A percentile compares a stretch with the other conserved stretches of the same genome.
Conservation (phyloP, 2,888 invertebrate species). For the Aquatica leii region DNA sequence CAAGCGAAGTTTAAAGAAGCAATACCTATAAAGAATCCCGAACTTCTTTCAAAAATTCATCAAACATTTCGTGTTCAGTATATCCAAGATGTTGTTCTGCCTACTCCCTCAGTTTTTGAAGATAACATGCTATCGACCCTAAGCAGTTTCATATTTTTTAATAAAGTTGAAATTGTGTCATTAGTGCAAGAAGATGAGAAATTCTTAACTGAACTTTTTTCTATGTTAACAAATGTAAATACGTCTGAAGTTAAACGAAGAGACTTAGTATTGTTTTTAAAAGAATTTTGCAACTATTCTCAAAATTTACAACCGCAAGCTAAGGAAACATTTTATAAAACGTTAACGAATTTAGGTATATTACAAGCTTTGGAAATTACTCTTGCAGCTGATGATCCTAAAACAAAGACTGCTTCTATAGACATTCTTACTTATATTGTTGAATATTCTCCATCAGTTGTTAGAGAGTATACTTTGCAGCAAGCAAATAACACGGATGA, state of each 20-base stretch:
- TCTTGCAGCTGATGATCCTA: constrained; percentile 88
- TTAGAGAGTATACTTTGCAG: constrained; percentile 95
- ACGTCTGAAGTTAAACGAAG: constrained; percentile 85
- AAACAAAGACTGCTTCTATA: constrained; percentile 96
- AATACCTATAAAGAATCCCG: constrained; percentile 93
- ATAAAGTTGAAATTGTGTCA: constrained; percentile 99
- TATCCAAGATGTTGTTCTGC: constrained; percentile 98
- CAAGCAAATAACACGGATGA: constrained; percentile 90
- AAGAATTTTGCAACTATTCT: constrained; percentile 99
- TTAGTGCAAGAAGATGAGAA: constrained; percentile 97
- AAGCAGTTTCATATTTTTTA: constrained; percentile 99
- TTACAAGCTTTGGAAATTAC: constrained; percentile 91
- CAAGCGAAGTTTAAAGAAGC: constrained; percentile 92
- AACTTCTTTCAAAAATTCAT: constrained; percentile 97
- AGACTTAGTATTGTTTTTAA: constrained; percentile 96
- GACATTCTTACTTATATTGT: constrained; percentile 98
- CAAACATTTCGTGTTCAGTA: constrained; percentile 99
- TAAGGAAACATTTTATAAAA: constrained; percentile 97
- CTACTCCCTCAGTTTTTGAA: constrained; percentile 98
- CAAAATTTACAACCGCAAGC: constrained; percentile 97
- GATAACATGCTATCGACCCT: constrained; percentile 98
- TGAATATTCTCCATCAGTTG: constrained; percentile 97
- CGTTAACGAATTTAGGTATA: constrained; percentile 86
- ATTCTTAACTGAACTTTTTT: constrained; percentile 94
- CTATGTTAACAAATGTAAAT: constrained; percentile 87